Evolutionary conservation across 2,888 invertebrate species (phyloP).

Genomic region (Eurytoma californica): DNA sequence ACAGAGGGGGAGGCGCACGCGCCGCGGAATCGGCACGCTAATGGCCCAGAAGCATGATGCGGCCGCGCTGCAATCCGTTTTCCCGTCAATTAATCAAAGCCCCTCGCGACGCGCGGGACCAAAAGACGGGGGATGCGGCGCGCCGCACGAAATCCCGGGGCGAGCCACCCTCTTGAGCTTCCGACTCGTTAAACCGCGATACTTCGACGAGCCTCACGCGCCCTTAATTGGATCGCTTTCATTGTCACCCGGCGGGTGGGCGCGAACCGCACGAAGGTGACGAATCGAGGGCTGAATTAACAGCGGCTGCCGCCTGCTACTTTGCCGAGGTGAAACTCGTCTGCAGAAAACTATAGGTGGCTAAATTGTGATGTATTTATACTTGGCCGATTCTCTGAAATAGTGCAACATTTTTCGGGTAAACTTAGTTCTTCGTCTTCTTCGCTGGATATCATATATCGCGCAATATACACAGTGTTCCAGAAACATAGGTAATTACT

Average conservation of each 20-base stretch:
- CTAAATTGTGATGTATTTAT: too few relatives aligned
- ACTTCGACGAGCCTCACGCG: not conserved
- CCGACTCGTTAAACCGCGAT: conserved; percentile 4
- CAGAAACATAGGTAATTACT: too few relatives aligned
- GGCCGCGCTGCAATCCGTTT: conserved; percentile 27
- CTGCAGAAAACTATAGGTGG: too few relatives aligned
- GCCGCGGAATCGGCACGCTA: conserved; percentile 4
- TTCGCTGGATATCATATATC: too few relatives aligned
- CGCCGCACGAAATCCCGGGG: not conserved
- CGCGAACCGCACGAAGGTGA: not conserved
- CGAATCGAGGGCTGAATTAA: too few relatives aligned
- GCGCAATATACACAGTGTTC: too few relatives aligned
- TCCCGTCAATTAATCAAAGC: conserved; percentile 46
- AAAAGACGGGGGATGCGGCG: not conserved
- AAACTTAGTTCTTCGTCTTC: too few relatives aligned
- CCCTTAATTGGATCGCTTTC: conserved; percentile 21
- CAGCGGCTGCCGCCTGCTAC: too few relatives aligned
- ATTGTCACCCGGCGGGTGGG: not conserved
- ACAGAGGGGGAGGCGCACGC: not conserved
- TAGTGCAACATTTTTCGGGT: too few relatives aligned
- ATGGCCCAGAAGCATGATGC: conserved; percentile 34
- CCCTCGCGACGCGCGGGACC: not conserved
- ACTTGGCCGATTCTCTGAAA: too few relatives aligned
- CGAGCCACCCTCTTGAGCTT: not conserved
- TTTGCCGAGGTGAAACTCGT: too few relatives aligned